Evolutionary conservation across 1,140 invertebrate species (phyloP).

Genomic region (Drosophila biarmipes): DNA sequence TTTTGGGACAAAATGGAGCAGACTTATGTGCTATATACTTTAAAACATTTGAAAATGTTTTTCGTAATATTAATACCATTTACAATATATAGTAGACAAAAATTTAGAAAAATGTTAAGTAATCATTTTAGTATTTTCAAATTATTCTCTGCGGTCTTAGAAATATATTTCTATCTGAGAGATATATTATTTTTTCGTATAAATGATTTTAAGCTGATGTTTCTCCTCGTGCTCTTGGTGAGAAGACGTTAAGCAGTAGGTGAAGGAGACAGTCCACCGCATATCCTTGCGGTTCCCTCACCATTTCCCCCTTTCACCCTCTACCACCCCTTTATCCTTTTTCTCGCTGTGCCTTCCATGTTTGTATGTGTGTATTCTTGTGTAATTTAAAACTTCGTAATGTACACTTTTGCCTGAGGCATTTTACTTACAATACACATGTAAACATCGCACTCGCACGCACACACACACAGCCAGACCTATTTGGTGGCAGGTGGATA

Average conservation of each 20-base stretch:
- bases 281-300: constrained; percentile 37
- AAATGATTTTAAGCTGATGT: neutral
- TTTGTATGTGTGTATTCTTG: constrained; percentile 60
- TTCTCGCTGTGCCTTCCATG: constrained; percentile 17
- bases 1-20: neutral
- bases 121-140: too few relatives aligned
- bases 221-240: neutral
- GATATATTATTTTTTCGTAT: neutral
- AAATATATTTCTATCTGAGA: too few relatives aligned
- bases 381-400: constrained; percentile 82
- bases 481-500: constrained; percentile 40
- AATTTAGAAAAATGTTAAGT: too few relatives aligned
- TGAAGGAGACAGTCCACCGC: constrained; percentile 15
- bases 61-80: too few relatives aligned
- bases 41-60: too few relatives aligned
- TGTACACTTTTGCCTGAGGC: constrained; percentile 78
- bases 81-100: too few relatives aligned
- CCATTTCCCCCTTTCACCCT: neutral
- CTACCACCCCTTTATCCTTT: neutral
- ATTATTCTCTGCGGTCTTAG: too few relatives aligned
- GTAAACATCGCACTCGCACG: constrained; percentile 58
- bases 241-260: neutral
- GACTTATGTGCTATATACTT: too few relatives aligned
- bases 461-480: constrained; percentile 13
- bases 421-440: constrained; percentile 76